Base-by-base conservation (phyloP, 1,140 invertebrate genomes). In the Manduca sexta region DNA sequence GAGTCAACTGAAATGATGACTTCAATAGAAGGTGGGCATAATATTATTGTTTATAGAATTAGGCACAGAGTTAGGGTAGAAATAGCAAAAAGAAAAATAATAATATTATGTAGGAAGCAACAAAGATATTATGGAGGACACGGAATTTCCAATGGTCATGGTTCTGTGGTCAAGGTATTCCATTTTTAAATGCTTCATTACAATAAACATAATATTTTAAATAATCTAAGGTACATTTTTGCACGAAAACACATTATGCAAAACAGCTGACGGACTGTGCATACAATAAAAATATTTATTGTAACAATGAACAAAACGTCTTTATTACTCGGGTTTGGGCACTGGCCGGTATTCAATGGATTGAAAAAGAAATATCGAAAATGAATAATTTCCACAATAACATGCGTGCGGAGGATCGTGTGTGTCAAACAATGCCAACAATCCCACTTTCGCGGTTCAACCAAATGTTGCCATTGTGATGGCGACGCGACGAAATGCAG, bases 371-470 rank as follows among this genome's bases (percentile, higher is more conserved):
- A 63, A 50, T 67, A 66, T 64, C 50, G 57, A 55, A 64, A 66
- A 69, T 65, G 53, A 64, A 65, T 56, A 49, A 49, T 60, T 69
- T 45, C 48, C 45, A 54, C 69, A 75, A 75, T 71, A 52, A 73
- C 52, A 64, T 38, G 63, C 62, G 63, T 42, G 30, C 30, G 18
- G 45, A 33, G 46, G 45, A 41, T 41, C 48, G 58, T 60, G 53
- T 26, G 60, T 67, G 57, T 60, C 63, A 66, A 70, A 74, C 72
- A 75, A 78, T 71, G 50, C 39, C 41, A 56, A 62, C 42, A 63
- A 66, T 69, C 46, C 69, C 61, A 75, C 68, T 76, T 78, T 76
- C 73, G 71, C 64, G 73, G 71, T 74, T 56, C 51, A 48, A 49
- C 73, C 75, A 79, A 73, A 76, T 79, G 75, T 71, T 76, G 57